These are phyloP conservation scores for Nycteola revayana DNA, from an alignment of 2,888 invertebrate species.

Conservation along the genomic window DNA sequence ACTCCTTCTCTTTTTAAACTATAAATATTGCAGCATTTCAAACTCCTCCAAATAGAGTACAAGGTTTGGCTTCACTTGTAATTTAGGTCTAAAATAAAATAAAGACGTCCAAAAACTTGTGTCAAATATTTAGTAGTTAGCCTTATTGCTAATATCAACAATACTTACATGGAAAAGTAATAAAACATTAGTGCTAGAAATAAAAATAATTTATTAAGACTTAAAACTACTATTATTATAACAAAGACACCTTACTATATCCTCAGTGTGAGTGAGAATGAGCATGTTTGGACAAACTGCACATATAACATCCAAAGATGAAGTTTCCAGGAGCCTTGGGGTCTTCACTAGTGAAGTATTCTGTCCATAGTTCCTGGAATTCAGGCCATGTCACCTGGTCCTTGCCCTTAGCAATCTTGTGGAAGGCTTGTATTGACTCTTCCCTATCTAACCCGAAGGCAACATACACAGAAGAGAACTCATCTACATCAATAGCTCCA, in stretches of 20 bases:
- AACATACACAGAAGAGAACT: constrained; percentile 90
- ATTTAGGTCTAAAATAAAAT: too few species aligned
- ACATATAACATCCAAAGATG: constrained; percentile 82
- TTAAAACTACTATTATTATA: background rate
- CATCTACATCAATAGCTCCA: constrained; percentile 87
- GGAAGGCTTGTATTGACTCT: constrained; percentile 89
- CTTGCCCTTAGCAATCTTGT: constrained; percentile 89
- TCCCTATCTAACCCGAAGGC: constrained; percentile 88
- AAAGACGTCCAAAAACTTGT: too few species aligned
- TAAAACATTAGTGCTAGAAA: too few species aligned
- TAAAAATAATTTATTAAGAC: too few species aligned
- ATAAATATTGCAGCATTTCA: too few species aligned
- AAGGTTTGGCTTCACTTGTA: too few species aligned
- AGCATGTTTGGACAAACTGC: constrained; percentile 37
- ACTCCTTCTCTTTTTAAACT: too few species aligned
- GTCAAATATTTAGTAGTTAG: too few species aligned
- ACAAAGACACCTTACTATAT: background rate
- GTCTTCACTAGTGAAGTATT: constrained; percentile 92
- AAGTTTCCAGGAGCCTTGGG: constrained; percentile 90
- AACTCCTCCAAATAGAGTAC: too few species aligned
- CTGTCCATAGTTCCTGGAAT: constrained; percentile 91
- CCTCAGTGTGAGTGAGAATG: constrained; percentile 13
- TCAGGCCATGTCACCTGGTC: constrained; percentile 87
- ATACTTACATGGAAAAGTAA: too few species aligned
- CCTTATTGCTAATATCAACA: too few species aligned